Base-by-base conservation (phyloP, 35 echinoderm and acorn worm genomes). In the Lytechinus variegatus region DNA sequence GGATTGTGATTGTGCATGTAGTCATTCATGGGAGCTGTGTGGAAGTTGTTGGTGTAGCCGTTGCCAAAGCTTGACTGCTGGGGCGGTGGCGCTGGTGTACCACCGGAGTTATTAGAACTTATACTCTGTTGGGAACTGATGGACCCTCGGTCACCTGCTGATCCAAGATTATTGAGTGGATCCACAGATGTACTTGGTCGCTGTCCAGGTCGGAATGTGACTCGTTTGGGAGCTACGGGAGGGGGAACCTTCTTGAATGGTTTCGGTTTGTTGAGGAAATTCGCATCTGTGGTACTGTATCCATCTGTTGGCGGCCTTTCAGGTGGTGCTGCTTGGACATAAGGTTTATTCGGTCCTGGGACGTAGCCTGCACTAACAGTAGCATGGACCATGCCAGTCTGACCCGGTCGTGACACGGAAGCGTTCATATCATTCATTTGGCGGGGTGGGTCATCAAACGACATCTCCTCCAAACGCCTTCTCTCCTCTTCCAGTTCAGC, bases 401-500 rank as follows among this genome's bases (percentile, higher is more conserved):
- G 51, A 54, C 79, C 61, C 56, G 72, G 52, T 55, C 95, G 44
- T 57, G 96, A 52, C 11, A 54, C 79, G 52, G 86, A 94, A 28
- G 95, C 33, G 94, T 91, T 61, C 27, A 87, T 86, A 54, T 55
- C 53, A 57, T 93, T 93, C 52, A 55, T 57, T 13, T 87, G 56
- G 24, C 61, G 58, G 13, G 94, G 95, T 55, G 24, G 94, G 1
- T 94, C 91, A 60, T 86, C 86, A 13, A 95, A 95, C 51, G 98
- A 91, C 87, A 96, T 94, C 56, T 97, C 94, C 72, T 99, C 98
- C 54, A 99, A 91, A 14, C 97, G 97, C 51, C 90, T 51, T 27
- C 98, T 97, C 92, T 99, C 95, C 52, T 98, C 95, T 58, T 99
- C 98, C 86, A 97, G 93, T 61, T 99, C 97, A 51, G 97, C 97